Evolutionary conservation across 2,113 vertebrate genomes (phyloP).

Genomic region (Campylomormyrus numenius): DNA sequence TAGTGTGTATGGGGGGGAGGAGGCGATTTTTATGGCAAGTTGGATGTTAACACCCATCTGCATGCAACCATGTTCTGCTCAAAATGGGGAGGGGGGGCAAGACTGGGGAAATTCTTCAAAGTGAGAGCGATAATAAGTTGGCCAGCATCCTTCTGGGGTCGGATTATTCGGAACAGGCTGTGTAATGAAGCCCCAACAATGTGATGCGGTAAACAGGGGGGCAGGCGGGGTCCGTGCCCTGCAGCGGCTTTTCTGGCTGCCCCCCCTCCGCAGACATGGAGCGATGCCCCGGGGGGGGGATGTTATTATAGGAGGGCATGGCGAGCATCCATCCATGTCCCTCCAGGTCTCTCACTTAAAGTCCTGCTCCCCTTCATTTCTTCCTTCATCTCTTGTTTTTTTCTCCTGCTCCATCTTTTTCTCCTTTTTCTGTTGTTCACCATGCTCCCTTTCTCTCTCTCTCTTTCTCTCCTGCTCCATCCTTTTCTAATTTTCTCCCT

Average conservation of each 20-base stretch:
- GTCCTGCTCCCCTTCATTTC: background rate
- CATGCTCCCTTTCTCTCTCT: background rate
- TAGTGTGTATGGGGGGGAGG: background rate
- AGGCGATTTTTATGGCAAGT: background rate
- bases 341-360: background rate
- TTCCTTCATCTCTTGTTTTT: background rate
- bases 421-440: background rate
- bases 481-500: conserved; percentile 9
- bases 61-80: background rate
- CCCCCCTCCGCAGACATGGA: background rate
- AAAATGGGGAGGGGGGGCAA: background rate
- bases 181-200: background rate
- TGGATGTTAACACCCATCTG: background rate
- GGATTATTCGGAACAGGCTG: background rate
- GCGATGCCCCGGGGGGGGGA: background rate
- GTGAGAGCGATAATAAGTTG: background rate
- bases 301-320: background rate
- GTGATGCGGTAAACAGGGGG: background rate
- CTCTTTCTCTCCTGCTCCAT: background rate
- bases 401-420: background rate
- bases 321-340: too few relatives aligned
- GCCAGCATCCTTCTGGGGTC: background rate
- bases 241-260: too few relatives aligned
- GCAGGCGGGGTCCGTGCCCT: background rate
- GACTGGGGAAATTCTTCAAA: background rate